Base-by-base conservation (phyloP, 2,888 invertebrate species). In the Linnaemya tessellans region DNA sequence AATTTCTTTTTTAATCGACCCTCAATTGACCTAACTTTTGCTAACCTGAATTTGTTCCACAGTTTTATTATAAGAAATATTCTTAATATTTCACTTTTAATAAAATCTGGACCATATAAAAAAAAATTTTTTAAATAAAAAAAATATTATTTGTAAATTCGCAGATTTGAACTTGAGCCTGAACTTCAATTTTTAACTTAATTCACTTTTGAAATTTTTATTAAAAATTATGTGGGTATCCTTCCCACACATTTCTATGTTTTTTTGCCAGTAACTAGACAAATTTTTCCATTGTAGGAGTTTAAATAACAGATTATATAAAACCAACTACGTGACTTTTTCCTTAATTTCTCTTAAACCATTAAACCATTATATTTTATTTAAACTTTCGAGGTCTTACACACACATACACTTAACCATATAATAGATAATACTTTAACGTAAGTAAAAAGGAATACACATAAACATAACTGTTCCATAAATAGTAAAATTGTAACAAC, bases 401-500 rank as follows among this genome's bases (percentile, higher is more conserved):
- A n/a, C 9, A 43, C 25, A 67, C 9, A 18, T 11, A 18, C 18
- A 60, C 51, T 30, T 20, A 56, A 9, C 8, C 10, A 41, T 22
- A 20, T 18, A 60, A 35, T 11, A 22, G 51, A 22, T 18, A 22
- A 22, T 18, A 38, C 30, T 58, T 20, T 22, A 22, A 15, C 56
- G 18, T 56, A 10, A 60, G 58, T 18, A 22, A 71, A 68, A 58
- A 15, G 46, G 20, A 54, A 41, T 15, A 25, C 18, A 51, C 35
- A 51, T 20, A 56, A 13, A 60, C 25, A 46, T 11, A n/a, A 43
- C 15, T 49, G 73, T 80, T 68, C 77, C 82, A 71, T 75, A 84
- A 77, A 77, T 83, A 84, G 86, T 87, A 86, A 87, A 88, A 88
- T 88, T 88, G 87, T 86, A 86, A 80, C 58, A 77, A 80, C 87